phyloP scores from a whole-genome alignment of 1,140 invertebrate species.

The Aphaenogaster floridana region DNA sequence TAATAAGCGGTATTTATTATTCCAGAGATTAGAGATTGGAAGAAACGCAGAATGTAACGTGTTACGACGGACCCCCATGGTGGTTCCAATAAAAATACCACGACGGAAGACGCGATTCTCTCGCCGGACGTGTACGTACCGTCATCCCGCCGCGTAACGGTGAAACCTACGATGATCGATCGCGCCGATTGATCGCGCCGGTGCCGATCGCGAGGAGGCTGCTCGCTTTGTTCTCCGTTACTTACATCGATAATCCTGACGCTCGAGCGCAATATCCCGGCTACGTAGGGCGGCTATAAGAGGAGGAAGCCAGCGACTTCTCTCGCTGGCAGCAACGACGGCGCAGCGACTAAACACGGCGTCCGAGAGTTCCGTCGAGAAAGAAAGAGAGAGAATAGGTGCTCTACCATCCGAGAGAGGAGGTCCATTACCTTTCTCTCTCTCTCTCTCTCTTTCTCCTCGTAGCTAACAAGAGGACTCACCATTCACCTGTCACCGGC shows the following conservation, averaged over 20 bases:
- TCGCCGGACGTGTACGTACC: background rate
- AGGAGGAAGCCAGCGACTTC: slow-evolving; percentile 34
- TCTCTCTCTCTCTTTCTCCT: slow-evolving; percentile 49
- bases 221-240: slow-evolving; percentile 74
- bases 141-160: slow-evolving; percentile 29
- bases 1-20: slow-evolving; percentile 7
- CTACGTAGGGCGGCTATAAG: slow-evolving; percentile 54
- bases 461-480: slow-evolving; percentile 85
- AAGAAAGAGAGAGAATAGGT: slow-evolving; percentile 22
- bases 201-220: slow-evolving; percentile 61
- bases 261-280: slow-evolving; percentile 67
- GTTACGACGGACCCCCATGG: background rate
- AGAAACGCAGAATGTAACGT: background rate
- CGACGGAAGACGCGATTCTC: slow-evolving; percentile 9
- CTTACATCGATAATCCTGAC: slow-evolving; percentile 75
- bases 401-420: slow-evolving; percentile 24
- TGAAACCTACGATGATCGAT: slow-evolving; percentile 58
- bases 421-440: background rate
- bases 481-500: slow-evolving; percentile 85
- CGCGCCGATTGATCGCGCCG: slow-evolving; percentile 69
- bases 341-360: slow-evolving; percentile 2
- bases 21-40: slow-evolving; percentile 1
- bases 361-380: slow-evolving; percentile 14
- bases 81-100: slow-evolving; percentile 8
- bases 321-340: slow-evolving; percentile 29